Evolutionary conservation across 2,113 vertebrate species (phyloP).

Genomic region (Anolis carolinensis): DNA sequence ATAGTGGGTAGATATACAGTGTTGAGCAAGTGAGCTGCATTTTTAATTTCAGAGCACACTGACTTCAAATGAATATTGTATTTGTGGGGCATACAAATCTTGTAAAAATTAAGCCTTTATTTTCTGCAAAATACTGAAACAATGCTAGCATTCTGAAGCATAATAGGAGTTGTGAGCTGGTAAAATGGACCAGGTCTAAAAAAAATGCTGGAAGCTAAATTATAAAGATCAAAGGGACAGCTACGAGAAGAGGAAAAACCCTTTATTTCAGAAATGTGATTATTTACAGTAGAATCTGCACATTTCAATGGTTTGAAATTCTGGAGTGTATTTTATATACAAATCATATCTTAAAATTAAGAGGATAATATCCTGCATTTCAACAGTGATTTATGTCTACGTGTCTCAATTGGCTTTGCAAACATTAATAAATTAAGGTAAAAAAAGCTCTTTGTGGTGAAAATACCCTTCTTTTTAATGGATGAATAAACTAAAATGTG

Average conservation of each 20-base stretch:
- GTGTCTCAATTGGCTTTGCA: slow-evolving; percentile 28
- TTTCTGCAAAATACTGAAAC: not conserved
- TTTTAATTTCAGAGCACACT: not conserved
- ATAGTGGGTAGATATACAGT: not conserved
- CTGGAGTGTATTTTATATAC: not conserved
- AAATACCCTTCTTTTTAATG: slow-evolving; percentile 1
- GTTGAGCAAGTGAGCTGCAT: not conserved
- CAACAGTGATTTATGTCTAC: not conserved
- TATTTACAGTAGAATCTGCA: slow-evolving; percentile 19
- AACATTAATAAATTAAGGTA: slow-evolving; percentile 8
- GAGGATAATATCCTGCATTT: slow-evolving; percentile 27
- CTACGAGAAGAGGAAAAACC: not conserved
- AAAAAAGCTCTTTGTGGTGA: not conserved
- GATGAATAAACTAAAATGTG: not conserved
- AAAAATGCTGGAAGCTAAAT: not conserved
- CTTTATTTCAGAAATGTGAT: slow-evolving; percentile 1
- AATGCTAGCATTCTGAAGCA: slow-evolving; percentile 14
- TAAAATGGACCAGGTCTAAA: not conserved
- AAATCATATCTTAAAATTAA: slow-evolving; percentile 46
- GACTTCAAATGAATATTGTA: not conserved
- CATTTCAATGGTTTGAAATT: slow-evolving; percentile 22
- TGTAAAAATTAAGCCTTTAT: slow-evolving; percentile 15
- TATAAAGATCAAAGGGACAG: not conserved
- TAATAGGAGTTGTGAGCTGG: not conserved
- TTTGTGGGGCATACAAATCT: not conserved